phyloP scores from a whole-genome alignment of 2,113 vertebrate species.

The Pimephales promelas region DNA sequence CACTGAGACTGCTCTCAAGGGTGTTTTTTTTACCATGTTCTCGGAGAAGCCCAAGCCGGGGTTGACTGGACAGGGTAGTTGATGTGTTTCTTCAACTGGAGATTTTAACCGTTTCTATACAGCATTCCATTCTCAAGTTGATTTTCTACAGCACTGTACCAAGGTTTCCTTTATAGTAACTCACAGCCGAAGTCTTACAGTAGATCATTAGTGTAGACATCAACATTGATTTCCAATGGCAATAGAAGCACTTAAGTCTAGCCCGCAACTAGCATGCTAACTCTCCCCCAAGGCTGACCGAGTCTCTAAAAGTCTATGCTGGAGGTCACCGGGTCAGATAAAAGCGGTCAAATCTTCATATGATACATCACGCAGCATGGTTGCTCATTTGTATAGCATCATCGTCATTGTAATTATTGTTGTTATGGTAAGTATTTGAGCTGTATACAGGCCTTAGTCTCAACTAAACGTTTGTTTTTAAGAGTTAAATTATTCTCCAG shows the following conservation, averaged over 20 bases:
- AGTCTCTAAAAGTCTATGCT: constrained; percentile 4
- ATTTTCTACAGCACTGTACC: constrained; percentile 3
- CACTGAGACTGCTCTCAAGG: constrained; percentile 60
- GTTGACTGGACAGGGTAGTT: constrained; percentile 1
- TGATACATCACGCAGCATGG: neutral
- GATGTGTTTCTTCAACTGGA: constrained; percentile 10
- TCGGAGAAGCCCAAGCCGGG: neutral
- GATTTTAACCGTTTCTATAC: constrained; percentile 4
- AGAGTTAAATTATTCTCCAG: constrained; percentile 77
- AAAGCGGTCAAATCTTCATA: neutral
- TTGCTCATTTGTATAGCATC: constrained; percentile 29
- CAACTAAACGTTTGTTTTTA: constrained; percentile 39
- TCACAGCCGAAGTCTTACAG: constrained; percentile 16
- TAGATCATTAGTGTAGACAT: neutral
- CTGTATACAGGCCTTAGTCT: constrained; percentile 28
- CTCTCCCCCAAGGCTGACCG: neutral
- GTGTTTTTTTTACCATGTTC: neutral
- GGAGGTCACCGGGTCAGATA: too few relatives aligned
- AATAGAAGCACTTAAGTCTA: constrained; percentile 30
- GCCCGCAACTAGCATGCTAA: constrained; percentile 27
- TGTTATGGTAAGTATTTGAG: constrained; percentile 38
- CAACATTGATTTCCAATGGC: neutral
- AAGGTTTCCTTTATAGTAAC: constrained; percentile 9
- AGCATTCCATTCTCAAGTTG: constrained; percentile 36
- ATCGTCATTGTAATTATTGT: constrained; percentile 23